Conservation (phyloP, 2,113 vertebrate genomes). For the Coracopsis vasa region DNA sequence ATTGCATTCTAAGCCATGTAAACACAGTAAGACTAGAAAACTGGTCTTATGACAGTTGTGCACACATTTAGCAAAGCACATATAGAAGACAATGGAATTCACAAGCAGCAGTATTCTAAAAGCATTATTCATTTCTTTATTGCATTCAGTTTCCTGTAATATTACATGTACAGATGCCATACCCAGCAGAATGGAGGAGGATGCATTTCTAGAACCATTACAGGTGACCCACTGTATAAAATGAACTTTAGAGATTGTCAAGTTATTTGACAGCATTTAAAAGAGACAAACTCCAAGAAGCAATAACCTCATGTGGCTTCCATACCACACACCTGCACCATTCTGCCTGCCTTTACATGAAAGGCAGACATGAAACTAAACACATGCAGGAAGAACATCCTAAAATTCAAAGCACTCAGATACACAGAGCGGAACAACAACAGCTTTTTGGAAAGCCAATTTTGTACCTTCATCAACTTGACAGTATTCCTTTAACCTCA, state of each 20-base stretch:
- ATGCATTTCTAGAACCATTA: not conserved
- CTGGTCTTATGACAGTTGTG: too few species aligned
- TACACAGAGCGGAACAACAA: accelerated
- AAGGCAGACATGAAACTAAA: not conserved
- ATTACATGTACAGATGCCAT: not conserved
- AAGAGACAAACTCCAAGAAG: not conserved
- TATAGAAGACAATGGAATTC: not conserved
- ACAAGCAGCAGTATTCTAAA: not conserved
- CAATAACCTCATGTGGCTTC: not conserved
- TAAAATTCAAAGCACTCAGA: not conserved
- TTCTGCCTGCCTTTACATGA: not conserved
- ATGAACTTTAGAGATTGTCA: not conserved
- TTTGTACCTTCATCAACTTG: not conserved
- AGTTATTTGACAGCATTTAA: not conserved
- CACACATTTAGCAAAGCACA: not conserved
- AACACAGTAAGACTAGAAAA: not conserved
- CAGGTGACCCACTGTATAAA: not conserved
- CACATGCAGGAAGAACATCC: not conserved
- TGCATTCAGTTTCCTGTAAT: not conserved
- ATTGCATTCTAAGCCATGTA: not conserved
- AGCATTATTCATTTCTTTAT: not conserved
- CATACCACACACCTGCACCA: not conserved
- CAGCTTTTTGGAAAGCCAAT: not conserved
- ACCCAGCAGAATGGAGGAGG: not conserved
- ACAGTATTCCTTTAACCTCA: conserved; percentile 15